Evolutionary conservation across 2,113 vertebrate species (phyloP).

Genomic region (Tragulus kanchil): DNA sequence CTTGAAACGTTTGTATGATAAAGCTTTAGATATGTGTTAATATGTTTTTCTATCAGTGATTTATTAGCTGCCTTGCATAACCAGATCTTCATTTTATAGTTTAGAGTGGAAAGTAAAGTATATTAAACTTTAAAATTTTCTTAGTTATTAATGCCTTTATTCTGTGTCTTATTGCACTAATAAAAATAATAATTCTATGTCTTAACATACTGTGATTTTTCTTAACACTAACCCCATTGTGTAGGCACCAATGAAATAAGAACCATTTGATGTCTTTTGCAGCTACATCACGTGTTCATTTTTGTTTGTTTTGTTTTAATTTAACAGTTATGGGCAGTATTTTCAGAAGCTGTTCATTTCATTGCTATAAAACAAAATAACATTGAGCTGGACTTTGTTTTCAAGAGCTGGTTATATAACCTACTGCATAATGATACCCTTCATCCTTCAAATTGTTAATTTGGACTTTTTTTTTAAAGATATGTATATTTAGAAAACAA

Average conservation of each 20-base stretch:
- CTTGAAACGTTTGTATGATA: conserved; percentile 83
- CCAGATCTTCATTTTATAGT: conserved; percentile 56
- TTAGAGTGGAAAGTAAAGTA: conserved; percentile 55
- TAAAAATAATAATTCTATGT: conserved; percentile 72
- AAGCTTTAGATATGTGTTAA: conserved; percentile 62
- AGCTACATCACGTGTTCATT: conserved; percentile 74
- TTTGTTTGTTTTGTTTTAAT: conserved; percentile 75
- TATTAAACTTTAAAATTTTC: conserved; percentile 56
- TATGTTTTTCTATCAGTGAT: conserved; percentile 67
- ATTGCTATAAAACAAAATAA: conserved; percentile 74
- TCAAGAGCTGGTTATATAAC: conserved; percentile 71
- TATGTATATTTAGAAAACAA: conserved; percentile 51
- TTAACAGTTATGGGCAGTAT: conserved; percentile 76
- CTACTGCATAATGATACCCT: conserved; percentile 52
- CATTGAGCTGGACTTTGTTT: conserved; percentile 69
- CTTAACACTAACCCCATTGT: conserved; percentile 67
- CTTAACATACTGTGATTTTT: conserved; percentile 74
- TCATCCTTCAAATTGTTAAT: conserved; percentile 52
- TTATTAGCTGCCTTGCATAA: conserved; percentile 66
- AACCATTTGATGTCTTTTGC: conserved; percentile 79
- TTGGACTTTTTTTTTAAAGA: conserved; percentile 35
- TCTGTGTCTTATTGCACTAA: conserved; percentile 72
- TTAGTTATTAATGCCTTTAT: conserved; percentile 51
- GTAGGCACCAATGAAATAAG: conserved; percentile 73
- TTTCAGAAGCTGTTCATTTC: conserved; percentile 76